These are phyloP conservation scores for Musca vetustissima DNA, from an alignment of 1,140 invertebrate genomes.

Conservation along the genomic window DNA sequence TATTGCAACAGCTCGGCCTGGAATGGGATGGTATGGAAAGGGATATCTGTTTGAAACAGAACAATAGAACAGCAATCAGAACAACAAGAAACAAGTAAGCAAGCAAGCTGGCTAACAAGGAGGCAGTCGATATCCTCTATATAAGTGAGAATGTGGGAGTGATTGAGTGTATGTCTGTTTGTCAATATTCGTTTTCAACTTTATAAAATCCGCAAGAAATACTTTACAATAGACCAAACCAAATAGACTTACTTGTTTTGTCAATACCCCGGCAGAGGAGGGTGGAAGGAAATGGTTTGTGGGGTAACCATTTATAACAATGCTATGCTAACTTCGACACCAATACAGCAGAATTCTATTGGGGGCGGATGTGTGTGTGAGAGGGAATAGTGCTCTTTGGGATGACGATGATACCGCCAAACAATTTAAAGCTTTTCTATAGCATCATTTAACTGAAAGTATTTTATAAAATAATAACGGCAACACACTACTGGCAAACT, in stretches of 20 bases:
- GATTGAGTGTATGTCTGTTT: too few species aligned
- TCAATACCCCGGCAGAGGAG: not conserved
- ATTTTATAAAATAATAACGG: not conserved
- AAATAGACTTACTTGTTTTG: not conserved
- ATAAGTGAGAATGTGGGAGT: too few species aligned
- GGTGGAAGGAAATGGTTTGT: not conserved
- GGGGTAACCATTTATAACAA: not conserved
- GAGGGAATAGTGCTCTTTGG: too few species aligned
- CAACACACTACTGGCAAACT: not conserved
- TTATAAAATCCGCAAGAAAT: too few species aligned
- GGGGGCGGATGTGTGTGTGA: not conserved
- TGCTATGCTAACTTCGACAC: not conserved
- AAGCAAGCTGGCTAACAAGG: too few species aligned
- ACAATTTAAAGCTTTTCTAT: slow-evolving; percentile 16
- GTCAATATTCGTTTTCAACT: too few species aligned
- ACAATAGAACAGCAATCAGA: too few species aligned
- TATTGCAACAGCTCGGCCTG: not conserved
- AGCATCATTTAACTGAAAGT: slow-evolving; percentile 8
- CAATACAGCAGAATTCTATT: not conserved
- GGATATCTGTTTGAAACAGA: too few species aligned
- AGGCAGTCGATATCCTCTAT: too few species aligned
- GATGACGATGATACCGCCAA: not conserved
- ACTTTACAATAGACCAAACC: too few species aligned
- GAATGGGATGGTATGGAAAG: too few species aligned
- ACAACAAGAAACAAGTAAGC: too few species aligned